Evolutionary conservation across 1,140 invertebrate species (phyloP), one percentile per base, ranked within the genome.

Genomic region (Heliconius melpomene): DNA sequence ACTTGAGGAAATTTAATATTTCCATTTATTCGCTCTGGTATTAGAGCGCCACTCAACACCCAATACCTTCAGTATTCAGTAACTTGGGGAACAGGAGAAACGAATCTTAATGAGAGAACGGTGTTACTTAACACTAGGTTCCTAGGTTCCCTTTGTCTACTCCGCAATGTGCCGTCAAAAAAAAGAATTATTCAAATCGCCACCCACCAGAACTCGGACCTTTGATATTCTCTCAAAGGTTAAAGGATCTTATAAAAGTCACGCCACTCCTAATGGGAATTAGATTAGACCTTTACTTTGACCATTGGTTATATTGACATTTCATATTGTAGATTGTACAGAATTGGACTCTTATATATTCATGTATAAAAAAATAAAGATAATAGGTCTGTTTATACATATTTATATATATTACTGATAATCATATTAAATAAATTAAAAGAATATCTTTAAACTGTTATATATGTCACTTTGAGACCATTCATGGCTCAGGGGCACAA

Each of bases 201-300:
- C 60, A 66, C 60, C 26, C 60, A 29, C 38, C 20, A 46, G 60
- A 74, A 78, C 74, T 81, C 72, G 75, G 36, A 46, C 60, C 60
- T 77, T 5, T 23, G 29, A 60, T 74, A 82, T 83, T 81, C 78
- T 81, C 78, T 79, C 79, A 85, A 86, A 86, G 84, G 85, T 81
- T 82, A 84, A 78, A 78, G 77, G 77, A 78, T 77, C 76, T 79
- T 79, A 82, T 82, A 78, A 73, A 71, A 83, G 79, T 79, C 74
- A 81, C 79, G 75, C 82, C 80, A 76, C 79, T 85, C 79, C 79
- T 81, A 82, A 79, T 78, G 79, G 79, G 84, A 82, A 85, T 78
- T 81, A 70, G 81, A 82, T 78, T 81, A 75, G 80, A 82, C 80
- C 74, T 85, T 80, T 82, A 60, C 73, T 75, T 75, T 57, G 79